Evolutionary conservation across 2,888 invertebrate genomes (phyloP).

Genomic region (Philereme transversata): DNA sequence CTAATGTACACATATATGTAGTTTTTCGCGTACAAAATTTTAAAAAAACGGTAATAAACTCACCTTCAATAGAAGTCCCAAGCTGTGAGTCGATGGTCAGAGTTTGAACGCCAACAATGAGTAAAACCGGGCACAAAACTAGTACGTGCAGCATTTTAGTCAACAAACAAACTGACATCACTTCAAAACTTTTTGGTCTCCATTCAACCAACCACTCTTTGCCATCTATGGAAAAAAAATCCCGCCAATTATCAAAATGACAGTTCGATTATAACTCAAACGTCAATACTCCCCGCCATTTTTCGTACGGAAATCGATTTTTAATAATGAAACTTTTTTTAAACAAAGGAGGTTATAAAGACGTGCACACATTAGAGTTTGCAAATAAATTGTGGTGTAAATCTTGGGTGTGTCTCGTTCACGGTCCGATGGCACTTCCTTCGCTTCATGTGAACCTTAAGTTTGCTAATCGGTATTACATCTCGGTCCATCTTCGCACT

Average conservation of each 20-base stretch:
- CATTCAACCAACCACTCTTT: constrained; percentile 16
- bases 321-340: constrained; percentile 11
- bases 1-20: too few species aligned
- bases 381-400: constrained; percentile 74
- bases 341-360: constrained; percentile 40
- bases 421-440: constrained; percentile 71
- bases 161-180: constrained; percentile 50
- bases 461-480: constrained; percentile 58
- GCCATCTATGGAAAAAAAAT: constrained; percentile 6
- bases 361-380: constrained; percentile 69
- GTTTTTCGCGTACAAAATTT: too few species aligned
- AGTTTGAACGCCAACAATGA: constrained; percentile 69
- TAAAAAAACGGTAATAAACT: constrained; percentile 30
- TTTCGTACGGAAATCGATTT: constrained; percentile 1
- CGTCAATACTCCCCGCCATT: constrained; percentile 8
- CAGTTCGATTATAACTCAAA: constrained; percentile 10
- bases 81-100: constrained; percentile 74
- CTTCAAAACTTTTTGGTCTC: constrained; percentile 31
- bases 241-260: constrained; percentile 10
- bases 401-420: constrained; percentile 67
- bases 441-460: constrained; percentile 66
- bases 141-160: constrained; percentile 67
- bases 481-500: constrained; percentile 5
- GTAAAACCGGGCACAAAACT: constrained; percentile 67
- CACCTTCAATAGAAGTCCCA: constrained; percentile 78